Evolutionary conservation across 2,888 invertebrate species (phyloP).

Genomic region (Philonicus albiceps): DNA sequence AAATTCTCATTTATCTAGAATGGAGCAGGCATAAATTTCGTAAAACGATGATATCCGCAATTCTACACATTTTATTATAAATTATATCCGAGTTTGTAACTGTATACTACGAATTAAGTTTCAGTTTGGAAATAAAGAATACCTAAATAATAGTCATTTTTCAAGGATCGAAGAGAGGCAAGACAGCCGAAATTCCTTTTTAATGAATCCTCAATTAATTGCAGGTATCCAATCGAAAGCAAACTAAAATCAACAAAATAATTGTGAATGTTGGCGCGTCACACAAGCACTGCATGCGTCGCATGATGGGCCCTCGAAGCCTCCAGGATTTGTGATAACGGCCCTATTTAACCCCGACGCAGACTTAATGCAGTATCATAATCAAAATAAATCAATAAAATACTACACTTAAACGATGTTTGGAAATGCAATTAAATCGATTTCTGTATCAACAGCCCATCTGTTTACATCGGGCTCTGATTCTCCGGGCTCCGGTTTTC

Average conservation of each 20-base stretch:
- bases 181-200: background rate
- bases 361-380: constrained; percentile 25
- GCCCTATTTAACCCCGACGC: background rate
- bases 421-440: constrained; percentile 33
- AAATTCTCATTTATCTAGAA: no score
- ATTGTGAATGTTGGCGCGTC: constrained; percentile 18
- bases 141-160: background rate
- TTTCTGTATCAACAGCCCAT: constrained; percentile 29
- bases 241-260: background rate
- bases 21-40: no score
- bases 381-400: constrained; percentile 32
- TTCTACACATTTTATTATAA: no score
- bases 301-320: background rate
- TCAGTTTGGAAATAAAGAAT: background rate
- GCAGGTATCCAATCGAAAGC: background rate
- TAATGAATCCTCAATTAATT: background rate
- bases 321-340: background rate
- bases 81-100: no score
- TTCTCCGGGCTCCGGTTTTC: background rate
- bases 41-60: no score
- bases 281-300: background rate
- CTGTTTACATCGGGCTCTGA: background rate
- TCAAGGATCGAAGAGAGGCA: background rate
- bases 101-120: background rate
- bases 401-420: background rate